Evolutionary conservation across 2,888 invertebrate species (phyloP), one percentile per base, ranked within the genome.

Genomic region (Hirtodrosophila duncani): DNA sequence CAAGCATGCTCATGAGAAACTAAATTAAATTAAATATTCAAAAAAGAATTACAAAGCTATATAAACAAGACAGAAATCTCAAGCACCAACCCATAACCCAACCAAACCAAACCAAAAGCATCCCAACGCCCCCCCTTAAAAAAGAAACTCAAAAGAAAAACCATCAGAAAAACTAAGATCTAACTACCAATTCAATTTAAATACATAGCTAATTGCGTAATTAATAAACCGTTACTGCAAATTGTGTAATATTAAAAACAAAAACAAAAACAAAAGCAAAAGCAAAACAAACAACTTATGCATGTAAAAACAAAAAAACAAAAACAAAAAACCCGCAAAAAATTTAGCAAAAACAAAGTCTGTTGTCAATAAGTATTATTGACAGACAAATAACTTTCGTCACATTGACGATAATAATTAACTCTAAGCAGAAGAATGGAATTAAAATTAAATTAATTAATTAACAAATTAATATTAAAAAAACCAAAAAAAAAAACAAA

Each of bases 371-470:
- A 84, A 79, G 64, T 74, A 81, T 84, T 85, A 83, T 83, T 83
- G 83, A 81, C 85, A 86, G 85, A 86, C 86, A 83, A 82, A 83
- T 71, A 84, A 77, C 62, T 61, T 87, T 87, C 87, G 87, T 87
- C 87, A 87, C 86, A 87, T 87, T 87, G 87, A 87, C 87, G 87
- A 87, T 84, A 84, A 87, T 84, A 84, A 84, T 81, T 83, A 83
- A 83, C 68, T 81, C 46, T 77, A 80, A 78, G 78, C 51, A 62
- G 68, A 67, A 58, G 48, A 60, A 83, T 65, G 68, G 79, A 83
- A 81, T 82, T 78, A 82, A 83, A 63, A n/a, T n/a, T 78, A 53
- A 80, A 65, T 77, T 71, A 68, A 72, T 72, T 64, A 75, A 67
- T 63, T 71, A 64, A 62, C 50, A 51, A 71, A 69, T 63, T 72